Evolutionary conservation across 2,888 invertebrate genomes (phyloP).

Genomic region (Helleia helle): DNA sequence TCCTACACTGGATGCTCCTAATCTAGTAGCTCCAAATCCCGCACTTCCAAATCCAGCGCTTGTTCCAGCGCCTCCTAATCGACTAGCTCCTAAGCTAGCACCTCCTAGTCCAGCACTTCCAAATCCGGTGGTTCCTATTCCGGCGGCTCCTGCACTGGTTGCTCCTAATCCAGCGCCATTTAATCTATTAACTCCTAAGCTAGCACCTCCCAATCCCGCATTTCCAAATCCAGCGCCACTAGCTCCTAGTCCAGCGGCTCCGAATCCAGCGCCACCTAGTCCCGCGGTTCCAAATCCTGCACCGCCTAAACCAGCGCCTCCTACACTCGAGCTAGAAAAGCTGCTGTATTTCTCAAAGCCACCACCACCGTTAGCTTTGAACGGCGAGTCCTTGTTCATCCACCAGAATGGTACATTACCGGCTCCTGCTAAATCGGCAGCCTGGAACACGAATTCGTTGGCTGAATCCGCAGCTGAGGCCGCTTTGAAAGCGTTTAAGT

Average conservation of each 20-base stretch:
- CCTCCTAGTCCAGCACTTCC: neutral
- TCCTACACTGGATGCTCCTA: neutral
- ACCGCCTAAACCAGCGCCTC: constrained; percentile 23
- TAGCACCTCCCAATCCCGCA: neutral
- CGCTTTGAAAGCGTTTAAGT: constrained; percentile 47
- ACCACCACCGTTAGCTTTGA: constrained; percentile 52
- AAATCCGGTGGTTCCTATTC: neutral
- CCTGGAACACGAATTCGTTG: constrained; percentile 54
- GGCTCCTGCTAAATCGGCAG: constrained; percentile 37
- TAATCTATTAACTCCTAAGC: neutral
- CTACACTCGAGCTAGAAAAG: constrained; percentile 30
- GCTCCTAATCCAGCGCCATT: neutral
- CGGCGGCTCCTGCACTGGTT: neutral
- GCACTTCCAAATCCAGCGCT: neutral
- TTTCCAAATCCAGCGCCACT: too few relatives aligned
- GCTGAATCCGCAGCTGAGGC: constrained; percentile 39
- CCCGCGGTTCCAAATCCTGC: constrained; percentile 24
- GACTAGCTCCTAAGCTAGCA: neutral
- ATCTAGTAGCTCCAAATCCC: neutral
- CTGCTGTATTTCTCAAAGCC: constrained; percentile 49
- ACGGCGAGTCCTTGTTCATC: constrained; percentile 74
- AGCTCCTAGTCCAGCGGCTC: neutral
- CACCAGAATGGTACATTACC: constrained; percentile 73
- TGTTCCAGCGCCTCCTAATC: neutral
- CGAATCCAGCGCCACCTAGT: neutral